These are phyloP conservation scores for Turritopsis rubra DNA, from an alignment of 30 jellyfish, hydroid and myxozoan species.

Conservation along the genomic window DNA sequence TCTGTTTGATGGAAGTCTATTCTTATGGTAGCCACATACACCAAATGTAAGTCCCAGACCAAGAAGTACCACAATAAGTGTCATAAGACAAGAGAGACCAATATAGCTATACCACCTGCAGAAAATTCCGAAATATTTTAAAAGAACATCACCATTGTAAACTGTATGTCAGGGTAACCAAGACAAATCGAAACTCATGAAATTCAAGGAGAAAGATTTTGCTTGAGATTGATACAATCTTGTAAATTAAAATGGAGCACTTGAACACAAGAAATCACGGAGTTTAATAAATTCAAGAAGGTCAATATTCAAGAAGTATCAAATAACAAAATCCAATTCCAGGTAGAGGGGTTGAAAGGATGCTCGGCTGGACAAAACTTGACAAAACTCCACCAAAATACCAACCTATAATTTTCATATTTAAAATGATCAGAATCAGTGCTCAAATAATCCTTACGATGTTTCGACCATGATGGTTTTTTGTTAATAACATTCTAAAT, in stretches of 20 bases:
- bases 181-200: no score
- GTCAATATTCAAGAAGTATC: no score
- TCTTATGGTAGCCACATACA: constrained; percentile 51
- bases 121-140: neutral
- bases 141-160: no score
- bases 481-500: neutral
- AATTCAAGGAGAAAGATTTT: neutral
- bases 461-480: neutral
- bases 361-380: neutral
- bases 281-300: no score
- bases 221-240: no score
- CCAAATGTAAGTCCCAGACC: constrained; percentile 64
- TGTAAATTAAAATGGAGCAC: no score
- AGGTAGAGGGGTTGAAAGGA: neutral
- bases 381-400: neutral
- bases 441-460: neutral
- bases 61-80: constrained; percentile 43
- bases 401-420: constrained; percentile 34
- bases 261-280: no score
- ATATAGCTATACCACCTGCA: constrained; percentile 59
- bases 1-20: constrained; percentile 49
- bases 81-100: constrained; percentile 49
- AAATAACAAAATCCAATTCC: neutral
- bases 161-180: neutral
- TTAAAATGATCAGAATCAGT: constrained; percentile 2